These are phyloP conservation scores for Aphelenchoides avenae DNA, from an alignment of 1,140 invertebrate genomes.

Conservation along the genomic window DNA sequence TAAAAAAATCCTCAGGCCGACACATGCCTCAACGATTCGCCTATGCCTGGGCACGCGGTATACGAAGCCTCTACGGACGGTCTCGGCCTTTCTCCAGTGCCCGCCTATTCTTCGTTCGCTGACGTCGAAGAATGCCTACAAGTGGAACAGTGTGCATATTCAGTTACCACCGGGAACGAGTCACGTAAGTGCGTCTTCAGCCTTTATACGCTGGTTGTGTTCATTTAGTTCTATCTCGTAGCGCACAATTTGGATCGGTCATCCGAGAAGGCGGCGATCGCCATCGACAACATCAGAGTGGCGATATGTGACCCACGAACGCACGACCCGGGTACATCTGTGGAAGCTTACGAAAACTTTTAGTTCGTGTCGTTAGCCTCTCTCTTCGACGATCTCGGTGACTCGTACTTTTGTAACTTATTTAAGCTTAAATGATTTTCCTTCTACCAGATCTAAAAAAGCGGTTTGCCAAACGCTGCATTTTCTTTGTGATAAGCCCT, in stretches of 20 bases:
- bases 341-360: not conserved
- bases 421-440: too few relatives aligned
- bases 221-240: slow-evolving; percentile 53
- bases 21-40: slow-evolving; percentile 53
- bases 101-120: slow-evolving; percentile 56
- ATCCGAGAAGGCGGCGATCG: slow-evolving; percentile 49
- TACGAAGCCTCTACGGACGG: slow-evolving; percentile 53
- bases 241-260: slow-evolving; percentile 53
- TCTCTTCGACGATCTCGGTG: not conserved
- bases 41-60: slow-evolving; percentile 49
- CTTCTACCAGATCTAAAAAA: too few relatives aligned
- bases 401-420: too few relatives aligned
- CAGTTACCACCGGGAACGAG: slow-evolving; percentile 58
- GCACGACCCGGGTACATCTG: not conserved
- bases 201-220: not conserved
- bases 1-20: slow-evolving; percentile 36
- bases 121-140: slow-evolving; percentile 56
- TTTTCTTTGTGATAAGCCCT: too few relatives aligned
- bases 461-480: too few relatives aligned
- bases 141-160: slow-evolving; percentile 58
- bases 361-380: not conserved
- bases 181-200: slow-evolving; percentile 30
- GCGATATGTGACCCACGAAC: slow-evolving; percentile 43
- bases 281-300: slow-evolving; percentile 57
- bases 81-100: slow-evolving; percentile 51